Conservation (phyloP, 1,140 invertebrate genomes). For the Vollenhovia emeryi region DNA sequence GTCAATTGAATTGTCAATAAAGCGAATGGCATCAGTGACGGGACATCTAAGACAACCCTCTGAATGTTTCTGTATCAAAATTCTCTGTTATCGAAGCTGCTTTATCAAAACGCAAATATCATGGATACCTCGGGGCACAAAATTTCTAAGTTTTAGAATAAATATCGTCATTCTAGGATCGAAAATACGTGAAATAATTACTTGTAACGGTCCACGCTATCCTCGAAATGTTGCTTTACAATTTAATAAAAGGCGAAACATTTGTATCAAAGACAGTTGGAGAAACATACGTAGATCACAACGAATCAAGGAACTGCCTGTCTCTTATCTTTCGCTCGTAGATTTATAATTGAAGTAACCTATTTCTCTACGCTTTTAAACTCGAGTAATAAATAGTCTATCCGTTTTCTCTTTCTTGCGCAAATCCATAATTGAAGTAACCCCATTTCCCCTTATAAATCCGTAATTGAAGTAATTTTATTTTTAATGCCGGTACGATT, state of each 20-base stretch:
- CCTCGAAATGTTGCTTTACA: too few species aligned
- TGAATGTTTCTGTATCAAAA: neutral
- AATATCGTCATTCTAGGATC: neutral
- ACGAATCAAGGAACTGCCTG: neutral
- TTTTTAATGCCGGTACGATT: neutral
- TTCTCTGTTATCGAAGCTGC: neutral
- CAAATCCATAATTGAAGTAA: constrained; percentile 34
- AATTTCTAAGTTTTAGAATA: neutral
- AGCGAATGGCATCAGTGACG: neutral
- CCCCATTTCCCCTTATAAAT: constrained; percentile 23
- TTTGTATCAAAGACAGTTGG: neutral
- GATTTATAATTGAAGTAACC: neutral
- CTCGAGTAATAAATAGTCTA: neutral
- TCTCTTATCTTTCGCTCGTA: neutral
- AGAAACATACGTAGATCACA: too few species aligned
- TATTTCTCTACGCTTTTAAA: constrained; percentile 1
- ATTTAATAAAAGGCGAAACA: neutral
- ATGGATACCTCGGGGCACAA: neutral
- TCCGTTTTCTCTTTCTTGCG: neutral
- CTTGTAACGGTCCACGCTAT: too few species aligned
- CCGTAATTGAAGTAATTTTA: constrained; percentile 45
- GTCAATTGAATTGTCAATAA: constrained; percentile 16
- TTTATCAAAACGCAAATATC: neutral
- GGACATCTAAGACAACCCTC: neutral
- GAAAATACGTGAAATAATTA: constrained; percentile 1